phyloP scores from a whole-genome alignment of 1,140 invertebrate species.

The Euwallacea fornicatus region DNA sequence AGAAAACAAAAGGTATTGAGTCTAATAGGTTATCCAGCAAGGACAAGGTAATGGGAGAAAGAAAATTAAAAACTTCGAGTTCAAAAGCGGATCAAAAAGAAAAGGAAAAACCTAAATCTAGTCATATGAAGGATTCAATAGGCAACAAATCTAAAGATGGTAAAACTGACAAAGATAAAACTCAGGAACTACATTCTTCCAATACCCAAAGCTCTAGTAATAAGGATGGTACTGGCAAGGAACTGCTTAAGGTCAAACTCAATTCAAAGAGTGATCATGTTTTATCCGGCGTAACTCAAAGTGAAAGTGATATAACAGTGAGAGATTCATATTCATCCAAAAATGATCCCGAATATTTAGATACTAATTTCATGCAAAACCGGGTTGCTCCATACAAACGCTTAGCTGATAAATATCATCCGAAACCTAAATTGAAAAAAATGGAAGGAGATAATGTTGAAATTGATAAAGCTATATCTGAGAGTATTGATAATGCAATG shows the following conservation, averaged over 20 bases:
- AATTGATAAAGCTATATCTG: conserved; percentile 34
- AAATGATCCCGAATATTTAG: conserved; percentile 1
- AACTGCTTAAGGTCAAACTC: not conserved
- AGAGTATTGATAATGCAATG: conserved; percentile 42
- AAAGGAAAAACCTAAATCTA: conserved; percentile 9
- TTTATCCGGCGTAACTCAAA: not conserved
- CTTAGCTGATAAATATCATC: conserved; percentile 50
- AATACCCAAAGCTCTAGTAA: conserved; percentile 20
- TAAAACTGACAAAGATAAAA: conserved; percentile 29
- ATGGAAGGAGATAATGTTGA: conserved; percentile 22
- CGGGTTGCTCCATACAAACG: conserved; percentile 35
- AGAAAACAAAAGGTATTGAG: not conserved
- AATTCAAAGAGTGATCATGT: no score
- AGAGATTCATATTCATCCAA: not conserved
- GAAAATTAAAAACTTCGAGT: no score
- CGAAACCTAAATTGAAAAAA: conserved; percentile 42
- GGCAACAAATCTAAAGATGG: conserved; percentile 15
- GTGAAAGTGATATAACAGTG: conserved; percentile 5
- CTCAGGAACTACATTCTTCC: not conserved
- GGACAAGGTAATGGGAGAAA: conserved; percentile 7
- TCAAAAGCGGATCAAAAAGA: conserved; percentile 1
- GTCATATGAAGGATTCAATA: conserved; percentile 1
- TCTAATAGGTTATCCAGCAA: not conserved
- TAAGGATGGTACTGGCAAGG: not conserved
- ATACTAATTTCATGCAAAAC: conserved; percentile 5